Conservation (phyloP, 2,888 invertebrate species). For the Polylopha cassiicola region DNA sequence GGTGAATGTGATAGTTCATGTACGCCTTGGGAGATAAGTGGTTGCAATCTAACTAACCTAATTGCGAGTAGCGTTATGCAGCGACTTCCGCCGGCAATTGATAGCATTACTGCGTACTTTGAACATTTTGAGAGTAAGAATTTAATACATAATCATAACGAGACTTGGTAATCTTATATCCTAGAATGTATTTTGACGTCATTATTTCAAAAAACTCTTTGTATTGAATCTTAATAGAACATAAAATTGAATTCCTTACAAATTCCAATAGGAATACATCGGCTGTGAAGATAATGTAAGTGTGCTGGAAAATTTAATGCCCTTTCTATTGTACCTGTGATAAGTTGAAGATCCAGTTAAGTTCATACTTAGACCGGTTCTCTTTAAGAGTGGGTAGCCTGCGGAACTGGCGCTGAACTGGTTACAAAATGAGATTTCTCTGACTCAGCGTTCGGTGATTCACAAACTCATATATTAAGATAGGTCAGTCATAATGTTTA, state of each 20-base stretch:
- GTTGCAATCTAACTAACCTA: slow-evolving; percentile 58
- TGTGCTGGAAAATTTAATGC: slow-evolving; percentile 22
- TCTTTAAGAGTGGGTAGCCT: slow-evolving; percentile 29
- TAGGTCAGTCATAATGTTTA: slow-evolving; percentile 36
- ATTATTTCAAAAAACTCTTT: too few relatives aligned
- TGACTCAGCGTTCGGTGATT: slow-evolving; percentile 54
- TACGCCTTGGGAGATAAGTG: slow-evolving; percentile 53
- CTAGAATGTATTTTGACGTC: too few relatives aligned
- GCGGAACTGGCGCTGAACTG: slow-evolving; percentile 31
- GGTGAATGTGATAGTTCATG: slow-evolving; percentile 26
- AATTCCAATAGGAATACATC: slow-evolving; percentile 17
- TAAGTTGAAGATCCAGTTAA: slow-evolving; percentile 20
- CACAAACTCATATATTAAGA: slow-evolving; percentile 45
- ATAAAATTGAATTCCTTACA: too few relatives aligned
- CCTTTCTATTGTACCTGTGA: slow-evolving; percentile 11
- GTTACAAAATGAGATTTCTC: slow-evolving; percentile 51
- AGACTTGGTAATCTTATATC: too few relatives aligned
- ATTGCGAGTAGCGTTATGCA: slow-evolving; percentile 54
- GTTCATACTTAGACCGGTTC: slow-evolving; percentile 29
- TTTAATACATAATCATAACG: too few relatives aligned
- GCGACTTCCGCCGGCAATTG: slow-evolving; percentile 50
- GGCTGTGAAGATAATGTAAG: slow-evolving; percentile 23
- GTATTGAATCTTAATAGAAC: too few relatives aligned
- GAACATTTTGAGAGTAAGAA: too few relatives aligned
- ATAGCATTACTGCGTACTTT: slow-evolving; percentile 45